Evolutionary conservation across 2,113 vertebrate species (phyloP), one percentile per base, ranked within the genome.

Genomic region (Suricata suricatta): DNA sequence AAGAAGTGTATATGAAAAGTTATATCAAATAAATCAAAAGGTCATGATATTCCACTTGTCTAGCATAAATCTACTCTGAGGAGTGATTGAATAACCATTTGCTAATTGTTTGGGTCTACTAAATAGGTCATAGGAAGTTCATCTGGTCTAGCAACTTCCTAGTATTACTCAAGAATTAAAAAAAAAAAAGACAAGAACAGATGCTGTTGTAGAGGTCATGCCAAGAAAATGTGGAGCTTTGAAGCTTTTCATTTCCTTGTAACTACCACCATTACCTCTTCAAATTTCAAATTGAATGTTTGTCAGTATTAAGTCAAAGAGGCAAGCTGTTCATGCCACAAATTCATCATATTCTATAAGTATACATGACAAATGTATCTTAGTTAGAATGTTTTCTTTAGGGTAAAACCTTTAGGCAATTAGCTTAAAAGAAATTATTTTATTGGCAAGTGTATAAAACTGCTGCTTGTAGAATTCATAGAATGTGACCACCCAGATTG

Each of bases 81-180:
- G 68, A 96, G 84, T 92, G 83, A 96, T 88, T 98, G 41, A 96
- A 68, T 96, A 96, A 95, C 68, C 85, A 87, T 95, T 97, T 95
- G 19, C 79, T 93, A 97, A 96, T 95, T 96, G 91, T 95, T 92
- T 97, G 92, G 54, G 79, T 96, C 79, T 97, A 63, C 64, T 90
- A 95, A 96, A 96, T 83, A 92, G 93, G 93, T 95, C 91, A 97
- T 74, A 96, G 88, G 85, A 98, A 97, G 95, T 95, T 98, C 94
- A 97, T 97, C 93, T 96, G 94, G 93, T 91, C 89, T 97, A 89
- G 89, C 77, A 97, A 97, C 87, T 96, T 98, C 87, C 87, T 97
- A 92, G 77, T 96, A 95, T 97, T 97, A 98, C 93, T 96, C 77
- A 98, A 98, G 69, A 97, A 93, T 93, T 27, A 2, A 25, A 83